These are phyloP conservation scores for Karalla daura DNA, from an alignment of 2,797 vertebrate species.

Conservation along the genomic window DNA sequence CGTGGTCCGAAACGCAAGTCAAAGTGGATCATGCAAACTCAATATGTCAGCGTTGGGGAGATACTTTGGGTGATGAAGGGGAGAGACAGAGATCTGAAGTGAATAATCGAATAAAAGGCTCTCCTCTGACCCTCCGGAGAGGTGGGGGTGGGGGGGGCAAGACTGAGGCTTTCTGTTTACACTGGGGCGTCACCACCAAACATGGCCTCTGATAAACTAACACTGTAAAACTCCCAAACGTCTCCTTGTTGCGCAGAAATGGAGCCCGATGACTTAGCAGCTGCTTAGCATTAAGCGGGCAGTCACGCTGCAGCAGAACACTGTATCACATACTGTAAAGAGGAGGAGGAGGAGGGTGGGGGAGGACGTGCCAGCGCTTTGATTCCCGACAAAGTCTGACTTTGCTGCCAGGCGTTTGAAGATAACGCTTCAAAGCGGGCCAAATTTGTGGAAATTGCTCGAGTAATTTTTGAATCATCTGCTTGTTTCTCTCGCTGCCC, in stretches of 20 bases:
- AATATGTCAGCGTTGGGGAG: neutral
- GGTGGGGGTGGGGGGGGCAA: no score
- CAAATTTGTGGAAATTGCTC: no score
- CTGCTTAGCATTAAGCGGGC: constrained; percentile 7
- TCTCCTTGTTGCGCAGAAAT: constrained; percentile 3
- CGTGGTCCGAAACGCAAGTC: neutral
- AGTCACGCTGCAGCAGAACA: constrained; percentile 13
- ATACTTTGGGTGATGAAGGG: neutral
- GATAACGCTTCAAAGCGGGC: no score
- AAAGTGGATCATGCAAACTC: constrained; percentile 1
- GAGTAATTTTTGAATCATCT: no score
- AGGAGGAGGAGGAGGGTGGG: no score
- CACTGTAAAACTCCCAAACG: neutral
- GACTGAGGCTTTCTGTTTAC: neutral
- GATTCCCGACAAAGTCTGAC: no score
- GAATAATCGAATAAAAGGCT: constrained; percentile 34
- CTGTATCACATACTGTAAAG: neutral
- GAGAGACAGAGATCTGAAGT: constrained; percentile 20
- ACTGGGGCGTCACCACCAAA: no score
- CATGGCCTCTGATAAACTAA: neutral
- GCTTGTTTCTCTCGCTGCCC: no score
- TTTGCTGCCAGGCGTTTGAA: no score
- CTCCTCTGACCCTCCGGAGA: no score
- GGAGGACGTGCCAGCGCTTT: no score
- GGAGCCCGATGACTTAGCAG: no score